Conservation (phyloP, 2,113 vertebrate species). For the Bubo blakistoni region DNA sequence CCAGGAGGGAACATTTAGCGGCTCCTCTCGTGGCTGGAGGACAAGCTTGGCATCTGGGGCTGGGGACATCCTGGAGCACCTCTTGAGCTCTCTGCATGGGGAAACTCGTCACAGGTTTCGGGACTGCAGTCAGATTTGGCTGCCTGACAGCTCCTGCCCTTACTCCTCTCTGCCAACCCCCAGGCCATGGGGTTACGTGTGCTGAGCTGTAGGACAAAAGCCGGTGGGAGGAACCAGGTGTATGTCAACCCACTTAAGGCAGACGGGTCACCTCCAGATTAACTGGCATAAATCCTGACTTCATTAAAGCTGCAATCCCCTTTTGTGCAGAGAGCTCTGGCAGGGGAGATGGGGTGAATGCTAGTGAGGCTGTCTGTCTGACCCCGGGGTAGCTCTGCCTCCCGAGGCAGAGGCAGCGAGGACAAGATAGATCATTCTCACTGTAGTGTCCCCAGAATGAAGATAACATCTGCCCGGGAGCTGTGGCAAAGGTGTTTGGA, state of each 20-base stretch:
- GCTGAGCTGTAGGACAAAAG: background rate
- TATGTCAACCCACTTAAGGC: background rate
- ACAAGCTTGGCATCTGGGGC: background rate
- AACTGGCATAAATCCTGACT: slow-evolving; percentile 28
- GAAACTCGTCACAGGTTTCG: background rate
- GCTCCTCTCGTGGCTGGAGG: background rate
- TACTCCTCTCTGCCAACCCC: background rate
- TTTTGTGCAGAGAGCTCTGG: background rate
- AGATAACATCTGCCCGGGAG: slow-evolving; percentile 70
- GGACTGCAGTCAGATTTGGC: background rate
- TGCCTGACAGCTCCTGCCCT: background rate
- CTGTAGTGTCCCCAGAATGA: slow-evolving; percentile 34
- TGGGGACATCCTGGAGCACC: no score
- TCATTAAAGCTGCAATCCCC: slow-evolving; percentile 25
- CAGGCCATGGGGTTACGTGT: background rate
- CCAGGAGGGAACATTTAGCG: no score
- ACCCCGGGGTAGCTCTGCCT: slow-evolving; percentile 10
- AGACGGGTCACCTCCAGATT: background rate
- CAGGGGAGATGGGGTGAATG: background rate
- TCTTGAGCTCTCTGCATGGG: background rate
- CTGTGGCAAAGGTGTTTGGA: slow-evolving; percentile 67
- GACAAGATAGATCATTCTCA: slow-evolving; percentile 65
- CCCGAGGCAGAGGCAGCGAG: slow-evolving; percentile 25
- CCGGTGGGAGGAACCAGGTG: background rate
- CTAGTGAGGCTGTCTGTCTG: background rate